These are phyloP conservation scores for Drosophila gaucha DNA, from an alignment of 2,888 invertebrate genomes.

Conservation along the genomic window DNA sequence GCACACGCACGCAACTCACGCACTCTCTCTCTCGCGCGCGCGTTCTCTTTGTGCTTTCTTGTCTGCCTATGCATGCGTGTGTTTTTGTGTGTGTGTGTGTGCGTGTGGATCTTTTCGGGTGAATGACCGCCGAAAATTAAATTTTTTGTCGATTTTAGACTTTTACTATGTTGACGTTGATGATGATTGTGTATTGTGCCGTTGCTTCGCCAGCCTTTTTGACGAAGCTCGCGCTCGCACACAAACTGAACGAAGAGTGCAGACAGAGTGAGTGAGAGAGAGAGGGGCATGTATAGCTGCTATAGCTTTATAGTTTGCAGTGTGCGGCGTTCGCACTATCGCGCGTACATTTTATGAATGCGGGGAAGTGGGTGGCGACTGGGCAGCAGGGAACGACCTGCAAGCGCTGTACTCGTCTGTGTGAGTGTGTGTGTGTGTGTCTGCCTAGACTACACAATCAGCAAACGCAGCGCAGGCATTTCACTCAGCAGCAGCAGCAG, in stretches of 20 bases:
- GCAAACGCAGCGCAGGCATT: slow-evolving; percentile 62
- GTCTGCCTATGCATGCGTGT: slow-evolving; percentile 13
- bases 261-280: neutral
- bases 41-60: slow-evolving; percentile 35
- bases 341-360: slow-evolving; percentile 43
- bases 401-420: slow-evolving; percentile 45
- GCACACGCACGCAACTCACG: slow-evolving; percentile 33
- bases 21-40: slow-evolving; percentile 19
- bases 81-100: slow-evolving; percentile 18
- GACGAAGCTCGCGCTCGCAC: slow-evolving; percentile 34
- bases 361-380: slow-evolving; percentile 23
- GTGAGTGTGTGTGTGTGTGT: slow-evolving; percentile 33
- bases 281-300: slow-evolving; percentile 19
- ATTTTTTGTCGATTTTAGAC: slow-evolving; percentile 83
- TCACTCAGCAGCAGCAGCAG: slow-evolving; percentile 56
- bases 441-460: slow-evolving; percentile 77
- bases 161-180: slow-evolving; percentile 82
- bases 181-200: slow-evolving; percentile 59
- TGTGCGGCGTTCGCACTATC: slow-evolving; percentile 67
- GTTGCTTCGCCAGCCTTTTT: slow-evolving; percentile 36
- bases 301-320: slow-evolving; percentile 46
- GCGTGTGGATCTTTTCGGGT: slow-evolving; percentile 73
- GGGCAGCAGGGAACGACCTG: slow-evolving; percentile 45
- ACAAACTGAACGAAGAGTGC: neutral
- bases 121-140: slow-evolving; percentile 84